phyloP scores from a whole-genome alignment of 1,140 invertebrate genomes.

The Aethina tumida region DNA sequence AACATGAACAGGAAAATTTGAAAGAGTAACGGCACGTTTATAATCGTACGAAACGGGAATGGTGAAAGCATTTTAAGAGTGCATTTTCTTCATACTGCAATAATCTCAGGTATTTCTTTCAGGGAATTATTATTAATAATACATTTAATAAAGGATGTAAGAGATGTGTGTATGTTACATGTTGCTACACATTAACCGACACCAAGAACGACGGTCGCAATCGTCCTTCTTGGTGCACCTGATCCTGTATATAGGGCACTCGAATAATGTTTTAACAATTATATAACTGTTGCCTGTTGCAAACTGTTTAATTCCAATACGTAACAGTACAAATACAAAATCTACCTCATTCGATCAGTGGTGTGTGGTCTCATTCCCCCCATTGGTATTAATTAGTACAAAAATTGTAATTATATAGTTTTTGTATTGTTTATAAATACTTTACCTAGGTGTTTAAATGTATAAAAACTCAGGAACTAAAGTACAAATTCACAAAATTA shows the following conservation, averaged over 20 bases:
- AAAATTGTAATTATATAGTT: slow-evolving; percentile 19
- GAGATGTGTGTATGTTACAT: slow-evolving; percentile 22
- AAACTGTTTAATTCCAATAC: slow-evolving; percentile 15
- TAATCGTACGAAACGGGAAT: background rate
- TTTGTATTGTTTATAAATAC: slow-evolving; percentile 21
- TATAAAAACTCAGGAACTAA: slow-evolving; percentile 18
- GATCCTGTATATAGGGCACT: slow-evolving; percentile 24
- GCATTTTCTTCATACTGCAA: slow-evolving; percentile 11
- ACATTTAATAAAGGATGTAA: slow-evolving; percentile 9
- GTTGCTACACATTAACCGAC: too few species aligned
- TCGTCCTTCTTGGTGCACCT: too few species aligned
- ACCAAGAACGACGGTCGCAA: too few species aligned
- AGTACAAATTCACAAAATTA: slow-evolving; percentile 18
- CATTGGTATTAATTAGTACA: slow-evolving; percentile 21
- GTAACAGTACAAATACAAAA: slow-evolving; percentile 29
- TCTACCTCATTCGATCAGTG: slow-evolving; percentile 24
- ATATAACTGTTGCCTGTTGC: slow-evolving; percentile 25
- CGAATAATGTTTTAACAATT: slow-evolving; percentile 17
- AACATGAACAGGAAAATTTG: too few species aligned
- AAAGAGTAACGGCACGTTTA: too few species aligned
- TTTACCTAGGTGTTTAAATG: slow-evolving; percentile 29
- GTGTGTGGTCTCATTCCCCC: slow-evolving; percentile 17
- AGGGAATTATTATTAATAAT: slow-evolving; percentile 18
- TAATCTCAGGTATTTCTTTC: slow-evolving; percentile 22
- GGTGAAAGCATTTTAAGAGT: slow-evolving; percentile 1